Conservation (phyloP, 2,888 invertebrate species). For the Rhimphoctona megacephalus region DNA sequence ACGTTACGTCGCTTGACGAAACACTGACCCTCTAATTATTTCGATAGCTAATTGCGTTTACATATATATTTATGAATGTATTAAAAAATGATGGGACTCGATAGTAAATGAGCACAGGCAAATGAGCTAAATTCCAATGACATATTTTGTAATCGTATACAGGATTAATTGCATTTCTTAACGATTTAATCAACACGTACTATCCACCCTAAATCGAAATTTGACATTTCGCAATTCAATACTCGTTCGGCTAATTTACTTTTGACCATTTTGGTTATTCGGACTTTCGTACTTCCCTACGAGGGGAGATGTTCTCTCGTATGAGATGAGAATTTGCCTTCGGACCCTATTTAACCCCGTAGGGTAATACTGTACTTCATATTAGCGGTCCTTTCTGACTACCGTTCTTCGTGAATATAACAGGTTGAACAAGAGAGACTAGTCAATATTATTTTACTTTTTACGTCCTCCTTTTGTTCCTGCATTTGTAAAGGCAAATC, state of each 20-base stretch:
- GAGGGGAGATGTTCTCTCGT: not conserved
- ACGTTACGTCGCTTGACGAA: constrained; percentile 30
- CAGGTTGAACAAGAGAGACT: not conserved
- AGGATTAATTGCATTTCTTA: constrained; percentile 33
- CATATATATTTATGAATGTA: constrained; percentile 9
- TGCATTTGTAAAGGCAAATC: not conserved
- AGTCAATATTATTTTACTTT: constrained; percentile 23
- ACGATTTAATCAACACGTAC: constrained; percentile 30
- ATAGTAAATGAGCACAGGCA: not conserved
- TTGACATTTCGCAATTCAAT: constrained; percentile 25
- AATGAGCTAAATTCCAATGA: not conserved
- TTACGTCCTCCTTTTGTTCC: not conserved
- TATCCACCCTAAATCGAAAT: not conserved
- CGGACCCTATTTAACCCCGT: not conserved
- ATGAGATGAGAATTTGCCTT: not conserved
- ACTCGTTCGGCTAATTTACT: constrained; percentile 50
- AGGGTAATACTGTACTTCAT: not conserved
- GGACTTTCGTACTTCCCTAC: constrained; percentile 2
- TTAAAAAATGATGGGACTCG: not conserved
- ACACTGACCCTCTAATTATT: constrained; percentile 44
- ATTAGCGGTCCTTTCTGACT: not conserved
- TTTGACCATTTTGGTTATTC: constrained; percentile 22
- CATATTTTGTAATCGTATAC: constrained; percentile 7
- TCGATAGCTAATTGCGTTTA: constrained; percentile 10
- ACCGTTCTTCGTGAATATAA: not conserved